Percentiles rank a stretch among this genome's conserved stretches.
phyloP scores from a whole-genome alignment of 2,888 invertebrate genomes.

The Lasiommata megera region DNA sequence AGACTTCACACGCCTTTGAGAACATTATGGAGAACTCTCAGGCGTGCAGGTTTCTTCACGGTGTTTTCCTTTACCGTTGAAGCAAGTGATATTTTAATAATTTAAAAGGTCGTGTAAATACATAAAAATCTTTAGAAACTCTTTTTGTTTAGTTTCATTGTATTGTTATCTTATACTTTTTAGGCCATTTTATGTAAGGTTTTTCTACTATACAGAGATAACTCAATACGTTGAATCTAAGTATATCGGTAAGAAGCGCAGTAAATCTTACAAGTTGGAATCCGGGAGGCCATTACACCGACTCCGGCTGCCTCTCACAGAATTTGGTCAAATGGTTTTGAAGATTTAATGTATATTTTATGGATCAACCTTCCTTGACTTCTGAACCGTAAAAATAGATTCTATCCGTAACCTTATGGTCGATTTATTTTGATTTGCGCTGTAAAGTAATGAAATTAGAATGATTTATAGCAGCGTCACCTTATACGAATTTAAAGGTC shows the following conservation, averaged over 20 bases:
- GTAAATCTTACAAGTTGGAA: background rate
- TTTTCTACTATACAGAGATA: too few relatives aligned
- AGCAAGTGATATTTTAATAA: too few relatives aligned
- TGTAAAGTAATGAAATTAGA: background rate
- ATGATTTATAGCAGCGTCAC: background rate
- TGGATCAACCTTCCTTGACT: conserved; percentile 1
- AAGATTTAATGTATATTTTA: conserved; percentile 8
- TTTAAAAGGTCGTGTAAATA: too few relatives aligned
- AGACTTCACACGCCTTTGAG: too few relatives aligned
- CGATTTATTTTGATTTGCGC: conserved; percentile 6
- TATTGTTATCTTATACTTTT: too few relatives aligned
- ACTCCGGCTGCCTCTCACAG: background rate
- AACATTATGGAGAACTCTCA: too few relatives aligned
- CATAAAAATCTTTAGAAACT: too few relatives aligned
- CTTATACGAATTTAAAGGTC: background rate
- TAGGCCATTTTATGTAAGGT: too few relatives aligned
- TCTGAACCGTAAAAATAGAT: conserved; percentile 1
- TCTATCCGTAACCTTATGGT: background rate
- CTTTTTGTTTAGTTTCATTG: too few relatives aligned
- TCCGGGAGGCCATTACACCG: background rate
- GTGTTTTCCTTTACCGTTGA: too few relatives aligned
- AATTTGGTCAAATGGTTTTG: conserved; percentile 9
- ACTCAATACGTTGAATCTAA: background rate
- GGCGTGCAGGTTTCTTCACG: too few relatives aligned
- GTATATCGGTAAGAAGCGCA: background rate